These are phyloP conservation scores for Latrodectus elegans DNA, from an alignment of 2,888 invertebrate genomes.

Conservation along the genomic window DNA sequence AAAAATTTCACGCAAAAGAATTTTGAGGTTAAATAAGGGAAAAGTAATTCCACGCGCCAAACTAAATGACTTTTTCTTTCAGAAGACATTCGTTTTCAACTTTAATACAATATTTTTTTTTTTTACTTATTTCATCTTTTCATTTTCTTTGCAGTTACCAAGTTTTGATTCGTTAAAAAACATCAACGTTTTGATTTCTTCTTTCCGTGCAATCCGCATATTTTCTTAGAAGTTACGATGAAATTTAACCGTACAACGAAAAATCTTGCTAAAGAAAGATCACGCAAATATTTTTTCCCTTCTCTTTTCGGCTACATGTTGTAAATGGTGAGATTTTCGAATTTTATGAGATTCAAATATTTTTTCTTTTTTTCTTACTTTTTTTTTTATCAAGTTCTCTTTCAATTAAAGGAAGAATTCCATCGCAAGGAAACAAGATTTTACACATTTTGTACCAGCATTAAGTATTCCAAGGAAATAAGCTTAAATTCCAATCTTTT, in stretches of 20 bases:
- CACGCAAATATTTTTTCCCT: constrained; percentile 14
- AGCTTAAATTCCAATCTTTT: no score
- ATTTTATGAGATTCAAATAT: neutral
- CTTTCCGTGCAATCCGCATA: constrained; percentile 9
- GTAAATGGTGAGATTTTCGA: neutral
- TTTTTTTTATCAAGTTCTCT: neutral
- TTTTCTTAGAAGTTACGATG: constrained; percentile 40
- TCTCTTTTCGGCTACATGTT: neutral
- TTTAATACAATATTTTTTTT: neutral
- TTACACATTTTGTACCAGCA: no score
- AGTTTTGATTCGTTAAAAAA: neutral
- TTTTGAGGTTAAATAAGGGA: neutral
- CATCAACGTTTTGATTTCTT: constrained; percentile 46
- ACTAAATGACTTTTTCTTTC: neutral
- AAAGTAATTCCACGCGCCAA: neutral
- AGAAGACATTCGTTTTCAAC: neutral
- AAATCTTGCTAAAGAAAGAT: constrained; percentile 41
- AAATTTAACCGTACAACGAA: constrained; percentile 45
- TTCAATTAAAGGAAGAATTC: neutral
- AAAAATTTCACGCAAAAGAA: neutral
- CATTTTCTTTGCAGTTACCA: neutral
- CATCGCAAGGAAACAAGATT: neutral
- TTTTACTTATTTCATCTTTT: neutral
- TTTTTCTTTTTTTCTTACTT: neutral
- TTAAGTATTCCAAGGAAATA: no score